Conservation (phyloP, 2,888 invertebrate genomes). For the Drosophila birchii region DNA sequence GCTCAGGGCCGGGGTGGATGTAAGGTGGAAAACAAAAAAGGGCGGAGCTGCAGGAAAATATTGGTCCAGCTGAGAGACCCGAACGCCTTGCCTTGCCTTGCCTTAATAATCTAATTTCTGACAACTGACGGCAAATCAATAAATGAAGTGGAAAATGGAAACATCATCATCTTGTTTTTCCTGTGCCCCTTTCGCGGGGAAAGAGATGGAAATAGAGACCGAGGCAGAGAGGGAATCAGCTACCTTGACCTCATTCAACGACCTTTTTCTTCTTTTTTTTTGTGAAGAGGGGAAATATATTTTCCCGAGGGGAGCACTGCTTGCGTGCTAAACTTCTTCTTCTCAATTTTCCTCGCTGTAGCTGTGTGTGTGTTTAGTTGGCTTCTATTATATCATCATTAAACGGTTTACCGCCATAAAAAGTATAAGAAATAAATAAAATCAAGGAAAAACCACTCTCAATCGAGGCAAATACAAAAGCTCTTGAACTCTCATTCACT, state of each 20-base stretch:
- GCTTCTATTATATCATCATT: conserved; percentile 54
- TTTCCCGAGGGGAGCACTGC: conserved; percentile 16
- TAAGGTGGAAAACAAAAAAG: conserved; percentile 1
- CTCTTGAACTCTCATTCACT: conserved; percentile 25
- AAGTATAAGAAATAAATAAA: conserved; percentile 26
- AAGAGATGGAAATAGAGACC: conserved; percentile 3
- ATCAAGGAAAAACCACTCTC: background rate
- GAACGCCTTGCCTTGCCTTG: conserved; percentile 29
- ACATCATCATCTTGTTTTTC: conserved; percentile 22
- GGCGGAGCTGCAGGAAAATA: conserved; percentile 17
- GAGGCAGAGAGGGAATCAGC: conserved; percentile 29
- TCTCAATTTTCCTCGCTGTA: background rate
- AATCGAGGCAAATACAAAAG: conserved; percentile 3
- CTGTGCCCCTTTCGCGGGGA: conserved; percentile 7
- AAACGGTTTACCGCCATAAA: conserved; percentile 59
- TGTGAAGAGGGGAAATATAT: conserved; percentile 5
- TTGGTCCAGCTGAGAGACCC: conserved; percentile 54
- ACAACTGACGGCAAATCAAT: conserved; percentile 67
- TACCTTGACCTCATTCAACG: conserved; percentile 71
- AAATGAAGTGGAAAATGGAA: conserved; percentile 64
- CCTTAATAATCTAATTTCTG: conserved; percentile 60
- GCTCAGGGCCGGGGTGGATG: background rate
- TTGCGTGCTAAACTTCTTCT: conserved; percentile 39
- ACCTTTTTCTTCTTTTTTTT: conserved; percentile 47
- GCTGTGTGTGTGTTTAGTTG: conserved; percentile 9